phyloP scores from a whole-genome alignment of 2,888 invertebrate genomes.

The Brachypalpus laphriformis region DNA sequence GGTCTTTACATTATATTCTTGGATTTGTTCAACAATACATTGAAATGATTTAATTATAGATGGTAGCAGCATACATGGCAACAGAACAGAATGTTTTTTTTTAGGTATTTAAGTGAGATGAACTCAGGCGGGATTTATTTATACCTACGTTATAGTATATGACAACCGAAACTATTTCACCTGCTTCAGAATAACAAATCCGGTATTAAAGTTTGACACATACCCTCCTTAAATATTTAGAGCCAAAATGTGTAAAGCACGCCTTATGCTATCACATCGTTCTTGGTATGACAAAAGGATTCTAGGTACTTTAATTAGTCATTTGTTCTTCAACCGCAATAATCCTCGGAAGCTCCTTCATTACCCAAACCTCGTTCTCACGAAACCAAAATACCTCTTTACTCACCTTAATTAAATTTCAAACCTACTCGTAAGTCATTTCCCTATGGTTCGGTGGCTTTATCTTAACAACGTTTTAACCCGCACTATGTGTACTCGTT shows the following conservation, averaged over 20 bases:
- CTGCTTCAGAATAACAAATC: neutral
- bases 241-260: neutral
- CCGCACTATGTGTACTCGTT: neutral
- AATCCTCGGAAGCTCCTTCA: neutral
- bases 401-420: slow-evolving; percentile 45
- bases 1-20: slow-evolving; percentile 16
- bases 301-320: slow-evolving; percentile 6
- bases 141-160: neutral
- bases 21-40: slow-evolving; percentile 37
- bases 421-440: slow-evolving; percentile 13
- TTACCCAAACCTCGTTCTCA: neutral
- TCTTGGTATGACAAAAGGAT: neutral
- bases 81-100: neutral
- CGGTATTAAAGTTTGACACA: neutral
- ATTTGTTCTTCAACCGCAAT: slow-evolving; percentile 6
- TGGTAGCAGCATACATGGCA: slow-evolving; percentile 6
- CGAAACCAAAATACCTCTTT: slow-evolving; percentile 4
- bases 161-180: neutral
- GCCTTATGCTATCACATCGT: neutral
- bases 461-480: neutral
- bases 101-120: neutral
- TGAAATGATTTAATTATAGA: slow-evolving; percentile 55
- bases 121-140: neutral
- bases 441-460: slow-evolving; percentile 3
- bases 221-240: neutral